Conservation (phyloP, 2,797 vertebrate species). For the Pangasius larnaudii region DNA sequence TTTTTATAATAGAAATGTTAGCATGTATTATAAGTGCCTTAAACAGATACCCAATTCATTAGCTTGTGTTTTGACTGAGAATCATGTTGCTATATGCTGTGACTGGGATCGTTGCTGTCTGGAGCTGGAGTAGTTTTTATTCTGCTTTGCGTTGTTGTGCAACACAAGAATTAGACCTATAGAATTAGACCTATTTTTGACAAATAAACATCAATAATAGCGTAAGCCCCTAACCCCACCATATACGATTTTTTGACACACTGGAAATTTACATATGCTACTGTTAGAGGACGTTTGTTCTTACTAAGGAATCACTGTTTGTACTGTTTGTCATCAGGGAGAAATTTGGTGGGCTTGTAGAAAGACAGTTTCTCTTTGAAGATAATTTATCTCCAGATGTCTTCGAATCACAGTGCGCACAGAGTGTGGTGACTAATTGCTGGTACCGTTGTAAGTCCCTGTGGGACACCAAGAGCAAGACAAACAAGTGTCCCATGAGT, state of each 20-base stretch:
- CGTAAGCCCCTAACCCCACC: background rate
- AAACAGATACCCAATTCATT: background rate
- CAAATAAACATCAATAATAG: background rate
- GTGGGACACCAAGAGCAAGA: constrained; percentile 61
- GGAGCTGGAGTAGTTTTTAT: background rate
- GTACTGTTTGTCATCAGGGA: background rate
- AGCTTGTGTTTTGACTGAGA: background rate
- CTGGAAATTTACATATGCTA: background rate
- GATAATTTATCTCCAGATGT: constrained; percentile 44
- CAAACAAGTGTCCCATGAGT: constrained; percentile 68
- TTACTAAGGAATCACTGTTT: background rate
- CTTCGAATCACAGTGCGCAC: constrained; percentile 38
- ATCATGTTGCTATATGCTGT: background rate
- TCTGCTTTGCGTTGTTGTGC: background rate
- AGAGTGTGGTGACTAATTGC: constrained; percentile 60
- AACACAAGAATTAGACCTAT: background rate
- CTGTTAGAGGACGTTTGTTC: background rate
- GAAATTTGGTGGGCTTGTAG: background rate
- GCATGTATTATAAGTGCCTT: background rate
- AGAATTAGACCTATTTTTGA: background rate
- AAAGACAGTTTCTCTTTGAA: constrained; percentile 22
- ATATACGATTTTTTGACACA: background rate
- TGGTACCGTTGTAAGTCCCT: constrained; percentile 55
- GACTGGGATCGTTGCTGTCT: background rate
- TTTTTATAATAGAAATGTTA: background rate